A percentile compares a stretch with the other conserved stretches of the same genome.
phyloP scores from a whole-genome alignment of 2,797 vertebrate species.

The Nannoperca australis region DNA sequence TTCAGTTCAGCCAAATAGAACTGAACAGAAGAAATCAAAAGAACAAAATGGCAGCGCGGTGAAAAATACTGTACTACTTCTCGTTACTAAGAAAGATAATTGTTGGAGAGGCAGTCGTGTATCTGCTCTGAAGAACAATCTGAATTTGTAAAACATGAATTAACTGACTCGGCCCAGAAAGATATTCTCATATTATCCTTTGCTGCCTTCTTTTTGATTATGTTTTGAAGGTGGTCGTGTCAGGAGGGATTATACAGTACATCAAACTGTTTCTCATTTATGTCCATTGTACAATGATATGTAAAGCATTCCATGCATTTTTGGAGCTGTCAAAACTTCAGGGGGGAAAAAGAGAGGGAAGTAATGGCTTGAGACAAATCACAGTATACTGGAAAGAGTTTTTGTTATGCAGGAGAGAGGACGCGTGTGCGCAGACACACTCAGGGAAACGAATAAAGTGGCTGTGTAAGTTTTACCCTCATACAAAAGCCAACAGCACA shows the following conservation, averaged over 20 bases:
- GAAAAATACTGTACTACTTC: constrained; percentile 53
- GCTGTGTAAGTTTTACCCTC: constrained; percentile 80
- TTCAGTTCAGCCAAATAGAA: constrained; percentile 54
- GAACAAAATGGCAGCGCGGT: constrained; percentile 57
- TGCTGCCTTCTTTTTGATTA: constrained; percentile 37
- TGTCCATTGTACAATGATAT: constrained; percentile 76
- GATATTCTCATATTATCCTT: constrained; percentile 40
- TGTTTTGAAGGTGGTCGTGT: constrained; percentile 32
- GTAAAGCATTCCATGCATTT: constrained; percentile 80
- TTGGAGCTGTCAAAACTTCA: constrained; percentile 61
- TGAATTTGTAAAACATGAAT: constrained; percentile 34
- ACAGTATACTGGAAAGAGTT: constrained; percentile 83
- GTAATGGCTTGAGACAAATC: constrained; percentile 79
- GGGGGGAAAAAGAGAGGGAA: constrained; percentile 37
- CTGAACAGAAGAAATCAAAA: constrained; percentile 41
- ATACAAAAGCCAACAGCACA: constrained; percentile 81
- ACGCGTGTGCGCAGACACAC: constrained; percentile 71
- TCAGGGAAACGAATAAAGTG: constrained; percentile 77
- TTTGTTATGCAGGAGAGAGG: constrained; percentile 75
- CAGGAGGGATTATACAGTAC: constrained; percentile 37
- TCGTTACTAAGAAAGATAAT: constrained; percentile 51
- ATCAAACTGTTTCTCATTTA: constrained; percentile 57
- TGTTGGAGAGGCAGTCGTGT: constrained; percentile 63
- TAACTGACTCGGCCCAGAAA: constrained; percentile 42
- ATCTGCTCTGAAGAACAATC: constrained; percentile 59